Evolutionary conservation across 1,140 invertebrate genomes (phyloP), one percentile per base, ranked within the genome.

Genomic region (Vanessa tameamea): DNA sequence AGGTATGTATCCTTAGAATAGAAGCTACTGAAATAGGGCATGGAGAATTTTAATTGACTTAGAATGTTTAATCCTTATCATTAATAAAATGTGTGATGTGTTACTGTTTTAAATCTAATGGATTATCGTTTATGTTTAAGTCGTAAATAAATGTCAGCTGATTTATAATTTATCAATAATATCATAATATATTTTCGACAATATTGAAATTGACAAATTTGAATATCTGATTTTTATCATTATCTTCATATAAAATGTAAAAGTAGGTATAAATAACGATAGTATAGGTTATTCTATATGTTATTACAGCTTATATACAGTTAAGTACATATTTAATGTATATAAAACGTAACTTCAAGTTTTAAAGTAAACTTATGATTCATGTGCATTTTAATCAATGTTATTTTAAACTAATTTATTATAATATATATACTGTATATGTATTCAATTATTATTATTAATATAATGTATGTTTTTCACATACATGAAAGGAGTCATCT

Each of bases 21-120:
- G 53, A 23, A 20, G 23, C 2, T 57, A 57, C 26, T 23, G 9
- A 57, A 8, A 57, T 57, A 57, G 53, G 3, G 4, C 26, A 57
- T 20, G 23, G 2, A 26, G 9, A 23, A 4, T 23, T 26, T 3
- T 23, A 20, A 23, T 57, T 57, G 20, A 20, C 23, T 8, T 57
- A 12, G 15, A 66, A 51, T 55, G 11, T 67, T 67, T 67, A 55
- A 15, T 65, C 64, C 48, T 20, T 67, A 14, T 23, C 26, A 51
- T 67, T 13, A 57, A 57, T 57, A 12, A 23, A 8, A 43, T 9
- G 37, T 55, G 53, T 43, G 53, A 67, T 55, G 48, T 67, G 37
- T 53, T 26, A 67, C 15, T 55, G 65, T 67, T 67, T 67, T 13
- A 67, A 67, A 55, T 66, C 15, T 51, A 26, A 66, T 55, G 23